Percentiles rank a stretch among this genome's conserved stretches.
Evolutionary conservation across 2,888 invertebrate species (phyloP).

Genomic region (Lypha dubia): DNA sequence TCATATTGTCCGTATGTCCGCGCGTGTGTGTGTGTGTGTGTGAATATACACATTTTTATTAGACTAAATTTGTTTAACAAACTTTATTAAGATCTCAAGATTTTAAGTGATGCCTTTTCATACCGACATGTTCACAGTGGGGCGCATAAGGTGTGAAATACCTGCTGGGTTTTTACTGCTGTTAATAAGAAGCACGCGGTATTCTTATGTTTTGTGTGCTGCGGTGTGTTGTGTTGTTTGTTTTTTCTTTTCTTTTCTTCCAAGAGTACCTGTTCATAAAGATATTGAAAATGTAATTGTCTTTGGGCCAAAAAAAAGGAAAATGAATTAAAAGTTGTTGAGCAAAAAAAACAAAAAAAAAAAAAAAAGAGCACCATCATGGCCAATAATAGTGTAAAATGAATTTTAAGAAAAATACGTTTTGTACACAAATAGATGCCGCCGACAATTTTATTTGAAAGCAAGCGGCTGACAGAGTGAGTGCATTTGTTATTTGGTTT

Average conservation of each 20-base stretch:
- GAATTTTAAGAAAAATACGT: conserved; percentile 53
- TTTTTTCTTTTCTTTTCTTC: background rate
- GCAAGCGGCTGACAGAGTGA: conserved; percentile 25
- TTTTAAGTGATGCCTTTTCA: conserved; percentile 78
- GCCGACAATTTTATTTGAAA: conserved; percentile 45
- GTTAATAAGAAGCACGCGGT: conserved; percentile 80
- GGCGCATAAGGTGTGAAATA: conserved; percentile 83
- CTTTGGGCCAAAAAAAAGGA: conserved; percentile 73
- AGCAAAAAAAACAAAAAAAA: conserved; percentile 30
- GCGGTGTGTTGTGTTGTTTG: background rate
- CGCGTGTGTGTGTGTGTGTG: background rate
- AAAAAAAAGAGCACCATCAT: conserved; percentile 60
- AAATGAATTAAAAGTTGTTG: conserved; percentile 72
- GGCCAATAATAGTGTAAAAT: conserved; percentile 63
- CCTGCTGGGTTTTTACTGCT: conserved; percentile 82
- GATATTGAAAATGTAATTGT: conserved; percentile 72
- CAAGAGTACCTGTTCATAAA: background rate
- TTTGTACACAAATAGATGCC: conserved; percentile 66
- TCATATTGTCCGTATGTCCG: conserved; percentile 19
- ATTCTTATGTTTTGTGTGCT: no score
- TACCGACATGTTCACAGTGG: conserved; percentile 78
- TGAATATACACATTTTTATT: conserved; percentile 46
- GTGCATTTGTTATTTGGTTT: conserved; percentile 31
- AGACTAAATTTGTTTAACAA: conserved; percentile 49
- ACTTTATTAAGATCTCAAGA: conserved; percentile 82